Conservation (phyloP, 2,113 vertebrate species). For the Dunckerocampus dactyliophorus region DNA sequence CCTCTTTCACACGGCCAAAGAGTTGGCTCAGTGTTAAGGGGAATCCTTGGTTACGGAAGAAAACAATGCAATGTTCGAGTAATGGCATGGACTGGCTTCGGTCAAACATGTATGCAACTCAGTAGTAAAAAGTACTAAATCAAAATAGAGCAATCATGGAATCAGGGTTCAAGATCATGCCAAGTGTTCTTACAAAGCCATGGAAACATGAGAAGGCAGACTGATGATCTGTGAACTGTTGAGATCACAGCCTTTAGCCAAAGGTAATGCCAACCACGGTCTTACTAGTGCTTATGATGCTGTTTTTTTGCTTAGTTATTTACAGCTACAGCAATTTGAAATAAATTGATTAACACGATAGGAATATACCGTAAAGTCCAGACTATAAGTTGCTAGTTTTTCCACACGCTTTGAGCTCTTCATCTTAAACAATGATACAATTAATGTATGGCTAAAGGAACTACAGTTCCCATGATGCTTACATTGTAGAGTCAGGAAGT, state of each 20-base stretch:
- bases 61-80: neutral
- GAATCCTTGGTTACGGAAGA: constrained; percentile 28
- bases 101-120: neutral
- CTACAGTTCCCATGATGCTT: too few relatives aligned
- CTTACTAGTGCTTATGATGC: neutral
- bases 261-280: neutral
- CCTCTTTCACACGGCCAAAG: constrained; percentile 30
- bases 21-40: constrained; percentile 22
- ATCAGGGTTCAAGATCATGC: neutral
- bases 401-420: too few relatives aligned
- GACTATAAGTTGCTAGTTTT: too few relatives aligned
- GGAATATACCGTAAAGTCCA: too few relatives aligned
- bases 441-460: too few relatives aligned
- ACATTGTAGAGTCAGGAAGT: too few relatives aligned
- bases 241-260: too few relatives aligned
- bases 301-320: neutral
- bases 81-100: neutral
- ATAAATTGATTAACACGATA: neutral
- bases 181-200: neutral
- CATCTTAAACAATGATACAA: too few relatives aligned
- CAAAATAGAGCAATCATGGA: neutral
- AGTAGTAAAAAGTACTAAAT: neutral
- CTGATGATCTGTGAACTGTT: too few relatives aligned
- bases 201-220: constrained; percentile 1
- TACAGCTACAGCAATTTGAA: neutral